Evolutionary conservation across 2,888 invertebrate genomes (phyloP), one percentile per base, ranked within the genome.

Genomic region (Plusia festucae): DNA sequence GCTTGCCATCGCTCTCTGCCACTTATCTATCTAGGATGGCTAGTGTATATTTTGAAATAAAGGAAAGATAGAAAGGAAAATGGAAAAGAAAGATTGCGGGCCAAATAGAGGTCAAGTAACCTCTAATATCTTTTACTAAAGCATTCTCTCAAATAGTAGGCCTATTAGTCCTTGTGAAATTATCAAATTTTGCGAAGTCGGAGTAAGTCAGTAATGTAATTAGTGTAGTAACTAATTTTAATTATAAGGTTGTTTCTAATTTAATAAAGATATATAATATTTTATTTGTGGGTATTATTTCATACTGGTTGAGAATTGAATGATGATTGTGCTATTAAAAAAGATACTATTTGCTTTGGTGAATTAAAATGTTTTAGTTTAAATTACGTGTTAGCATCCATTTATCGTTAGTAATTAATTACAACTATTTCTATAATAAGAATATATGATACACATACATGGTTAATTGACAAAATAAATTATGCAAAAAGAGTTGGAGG

Each of bases 211-310:
- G 63, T 73, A 70, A 75, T 65, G 51, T 77, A 60, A 64, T 57
- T 79, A 73, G 65, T 56, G 63, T 75, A 79, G 68, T 62, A 76
- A 78, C 65, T 78, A 78, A 72, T 79, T 79, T 69, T 83, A 81
- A 78, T 40, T 67, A 32, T 89, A 85, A 88, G 87, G 84, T 86
- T 90, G 90, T 92, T 91, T 90, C 79, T 88, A 85, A 87, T 88
- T 85, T 82, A 92, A 91, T 91, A 91, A 92, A 93, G 69, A 88
- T 86, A 83, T 84, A 84, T 82, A 60, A 81, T 85, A 86, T 87
- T 84, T 84, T 82, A 78, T 56, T 44, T 56, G 9, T 18, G 16
- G 6, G 46, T 68, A 64, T 82, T 83, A 80, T 74, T 60, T 59
- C 24, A 20, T 59, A 16, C 61, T 67, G 40, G 20, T 27, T 27